Percentiles rank a stretch among this genome's conserved stretches.
These are phyloP conservation scores for Adrianichthys oophorus DNA, from an alignment of 2,797 vertebrate genomes.

Conservation along the genomic window DNA sequence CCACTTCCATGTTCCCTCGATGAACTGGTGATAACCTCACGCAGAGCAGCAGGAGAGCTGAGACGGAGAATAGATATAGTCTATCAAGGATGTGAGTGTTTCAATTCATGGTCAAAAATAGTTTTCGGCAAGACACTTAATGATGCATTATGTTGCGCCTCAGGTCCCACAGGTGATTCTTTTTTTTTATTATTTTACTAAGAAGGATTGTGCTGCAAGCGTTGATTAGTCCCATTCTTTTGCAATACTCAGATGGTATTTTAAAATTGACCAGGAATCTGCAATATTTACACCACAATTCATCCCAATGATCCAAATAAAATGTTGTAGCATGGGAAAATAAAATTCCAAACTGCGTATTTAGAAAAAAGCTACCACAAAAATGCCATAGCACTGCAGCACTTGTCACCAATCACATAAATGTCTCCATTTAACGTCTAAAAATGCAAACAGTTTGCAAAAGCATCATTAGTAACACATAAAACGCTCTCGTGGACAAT, in stretches of 20 bases:
- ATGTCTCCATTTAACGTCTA: conserved; percentile 1
- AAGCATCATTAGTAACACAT: conserved; percentile 7
- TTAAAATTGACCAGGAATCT: too few relatives aligned
- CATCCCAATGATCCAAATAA: too few relatives aligned
- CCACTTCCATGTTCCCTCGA: conserved; percentile 81
- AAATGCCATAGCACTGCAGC: neutral
- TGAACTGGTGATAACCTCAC: conserved; percentile 80
- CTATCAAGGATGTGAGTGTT: conserved; percentile 64
- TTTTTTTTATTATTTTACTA: neutral
- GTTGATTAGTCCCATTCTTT: too few relatives aligned
- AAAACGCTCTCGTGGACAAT: neutral
- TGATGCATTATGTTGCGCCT: conserved; percentile 24
- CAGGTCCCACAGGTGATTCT: conserved; percentile 11
- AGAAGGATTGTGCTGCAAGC: neutral
- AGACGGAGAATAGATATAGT: conserved; percentile 60
- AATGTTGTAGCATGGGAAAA: too few relatives aligned
- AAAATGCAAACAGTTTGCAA: conserved; percentile 3
- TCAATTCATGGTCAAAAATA: conserved; percentile 69
- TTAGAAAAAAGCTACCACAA: neutral
- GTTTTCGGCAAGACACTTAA: conserved; percentile 34
- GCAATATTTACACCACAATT: too few relatives aligned
- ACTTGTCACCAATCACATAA: neutral
- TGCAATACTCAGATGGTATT: too few relatives aligned
- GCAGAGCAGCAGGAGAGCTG: conserved; percentile 63
- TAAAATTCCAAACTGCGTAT: too few relatives aligned